A percentile compares a stretch with the other conserved stretches of the same genome.
Evolutionary conservation across 2,113 vertebrate genomes (phyloP).

Genomic region (Rhinichthys klamathensis): DNA sequence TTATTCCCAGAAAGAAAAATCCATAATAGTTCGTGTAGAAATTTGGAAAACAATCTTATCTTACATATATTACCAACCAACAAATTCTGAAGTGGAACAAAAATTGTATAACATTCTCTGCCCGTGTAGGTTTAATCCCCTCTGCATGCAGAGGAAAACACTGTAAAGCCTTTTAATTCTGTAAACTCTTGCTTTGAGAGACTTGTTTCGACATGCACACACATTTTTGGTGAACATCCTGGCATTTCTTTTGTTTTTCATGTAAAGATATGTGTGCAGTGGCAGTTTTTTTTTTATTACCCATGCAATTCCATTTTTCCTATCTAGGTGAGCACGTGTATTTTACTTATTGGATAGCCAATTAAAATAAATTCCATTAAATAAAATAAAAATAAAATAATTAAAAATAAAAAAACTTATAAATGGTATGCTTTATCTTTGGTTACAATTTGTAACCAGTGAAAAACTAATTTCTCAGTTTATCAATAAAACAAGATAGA

Average conservation of each 20-base stretch:
- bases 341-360: background rate
- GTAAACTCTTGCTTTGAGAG: background rate
- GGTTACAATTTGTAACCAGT: background rate
- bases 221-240: slow-evolving; percentile 23
- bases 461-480: background rate
- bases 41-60: background rate
- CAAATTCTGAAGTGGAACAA: background rate
- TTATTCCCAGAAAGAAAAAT: background rate
- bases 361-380: background rate
- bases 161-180: background rate
- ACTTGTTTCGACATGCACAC: slow-evolving; percentile 33
- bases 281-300: background rate
- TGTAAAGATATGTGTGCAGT: background rate
- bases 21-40: background rate
- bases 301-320: background rate
- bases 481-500: background rate
- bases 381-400: too few relatives aligned
- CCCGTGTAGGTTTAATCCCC: background rate
- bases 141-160: background rate
- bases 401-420: too few relatives aligned
- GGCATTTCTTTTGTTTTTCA: background rate
- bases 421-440: background rate
- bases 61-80: background rate
- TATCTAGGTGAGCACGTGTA: background rate
- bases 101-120: background rate